Percentiles rank a stretch among this genome's conserved stretches.
These are phyloP conservation scores for Drosophila paranaensis DNA, from an alignment of 2,888 invertebrate species.

Conservation along the genomic window DNA sequence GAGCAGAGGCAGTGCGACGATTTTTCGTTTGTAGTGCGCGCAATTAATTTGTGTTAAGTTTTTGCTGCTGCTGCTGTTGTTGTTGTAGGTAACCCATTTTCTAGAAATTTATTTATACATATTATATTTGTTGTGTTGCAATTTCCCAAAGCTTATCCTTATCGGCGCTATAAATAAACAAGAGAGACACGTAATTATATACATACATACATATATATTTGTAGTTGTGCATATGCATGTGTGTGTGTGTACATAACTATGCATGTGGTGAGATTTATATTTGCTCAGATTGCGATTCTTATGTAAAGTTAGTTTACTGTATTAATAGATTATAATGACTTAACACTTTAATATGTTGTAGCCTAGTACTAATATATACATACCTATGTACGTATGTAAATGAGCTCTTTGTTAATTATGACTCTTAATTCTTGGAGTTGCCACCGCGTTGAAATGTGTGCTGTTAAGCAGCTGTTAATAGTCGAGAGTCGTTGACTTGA, in stretches of 20 bases:
- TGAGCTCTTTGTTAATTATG: constrained; percentile 43
- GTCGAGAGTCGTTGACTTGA: constrained; percentile 45
- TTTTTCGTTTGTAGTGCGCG: constrained; percentile 63
- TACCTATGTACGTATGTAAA: constrained; percentile 25
- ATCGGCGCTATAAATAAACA: constrained; percentile 52
- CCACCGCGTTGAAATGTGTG: constrained; percentile 44
- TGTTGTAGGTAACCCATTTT: constrained; percentile 56
- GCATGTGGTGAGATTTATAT: no score
- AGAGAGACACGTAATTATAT: constrained; percentile 8
- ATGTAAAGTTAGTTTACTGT: constrained; percentile 18
- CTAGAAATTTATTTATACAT: constrained; percentile 53
- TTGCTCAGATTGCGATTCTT: no score
- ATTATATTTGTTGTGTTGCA: constrained; percentile 34
- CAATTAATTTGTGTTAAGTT: constrained; percentile 69
- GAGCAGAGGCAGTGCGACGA: constrained; percentile 12
- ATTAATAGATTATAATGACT: constrained; percentile 48
- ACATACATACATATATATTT: neutral
- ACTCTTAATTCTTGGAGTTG: constrained; percentile 50
- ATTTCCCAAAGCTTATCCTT: constrained; percentile 55
- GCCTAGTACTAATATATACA: constrained; percentile 1
- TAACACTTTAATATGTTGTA: constrained; percentile 39
- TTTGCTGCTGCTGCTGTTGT: constrained; percentile 36
- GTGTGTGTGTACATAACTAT: neutral
- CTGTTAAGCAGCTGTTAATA: constrained; percentile 37
- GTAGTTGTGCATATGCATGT: no score